Conservation (phyloP, 2,888 invertebrate species). For the Drosophila barbarae region DNA sequence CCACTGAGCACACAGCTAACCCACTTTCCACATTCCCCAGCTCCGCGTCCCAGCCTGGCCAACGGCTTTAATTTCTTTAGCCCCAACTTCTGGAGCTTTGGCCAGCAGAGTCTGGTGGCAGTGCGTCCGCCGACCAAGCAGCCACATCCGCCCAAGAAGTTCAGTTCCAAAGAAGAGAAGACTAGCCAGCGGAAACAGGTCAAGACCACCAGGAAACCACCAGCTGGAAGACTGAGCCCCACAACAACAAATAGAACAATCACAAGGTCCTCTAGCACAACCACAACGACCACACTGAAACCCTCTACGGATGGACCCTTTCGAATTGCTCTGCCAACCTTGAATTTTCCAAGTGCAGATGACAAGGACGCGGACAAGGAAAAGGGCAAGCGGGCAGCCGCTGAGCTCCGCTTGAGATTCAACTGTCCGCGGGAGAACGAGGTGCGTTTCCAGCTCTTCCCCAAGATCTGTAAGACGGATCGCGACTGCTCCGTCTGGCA, state of each 20-base stretch:
- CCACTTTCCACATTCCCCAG: slow-evolving; percentile 42
- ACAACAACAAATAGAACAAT: neutral
- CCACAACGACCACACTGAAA: slow-evolving; percentile 35
- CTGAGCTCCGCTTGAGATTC: slow-evolving; percentile 65
- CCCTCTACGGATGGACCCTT: slow-evolving; percentile 70
- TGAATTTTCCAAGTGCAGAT: slow-evolving; percentile 52
- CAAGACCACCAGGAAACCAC: slow-evolving; percentile 51
- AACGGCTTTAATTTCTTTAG: slow-evolving; percentile 71
- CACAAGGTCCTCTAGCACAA: neutral
- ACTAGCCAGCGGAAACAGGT: slow-evolving; percentile 43
- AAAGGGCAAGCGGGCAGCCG: slow-evolving; percentile 67
- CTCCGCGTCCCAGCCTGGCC: slow-evolving; percentile 64
- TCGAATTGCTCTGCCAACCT: slow-evolving; percentile 74
- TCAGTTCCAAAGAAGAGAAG: slow-evolving; percentile 57
- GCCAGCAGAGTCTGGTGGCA: slow-evolving; percentile 62
- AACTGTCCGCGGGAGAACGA: slow-evolving; percentile 80
- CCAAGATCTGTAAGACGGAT: slow-evolving; percentile 77
- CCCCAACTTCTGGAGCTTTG: slow-evolving; percentile 71
- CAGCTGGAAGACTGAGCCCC: slow-evolving; percentile 6
- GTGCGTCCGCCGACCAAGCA: slow-evolving; percentile 50
- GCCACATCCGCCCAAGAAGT: slow-evolving; percentile 63
- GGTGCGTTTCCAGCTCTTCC: slow-evolving; percentile 79
- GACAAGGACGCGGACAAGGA: slow-evolving; percentile 74
- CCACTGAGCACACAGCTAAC: slow-evolving; percentile 51
- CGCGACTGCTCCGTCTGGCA: slow-evolving; percentile 77